Evolutionary conservation across 2,888 invertebrate genomes (phyloP).

Genomic region (Lasioglossum villosulum): DNA sequence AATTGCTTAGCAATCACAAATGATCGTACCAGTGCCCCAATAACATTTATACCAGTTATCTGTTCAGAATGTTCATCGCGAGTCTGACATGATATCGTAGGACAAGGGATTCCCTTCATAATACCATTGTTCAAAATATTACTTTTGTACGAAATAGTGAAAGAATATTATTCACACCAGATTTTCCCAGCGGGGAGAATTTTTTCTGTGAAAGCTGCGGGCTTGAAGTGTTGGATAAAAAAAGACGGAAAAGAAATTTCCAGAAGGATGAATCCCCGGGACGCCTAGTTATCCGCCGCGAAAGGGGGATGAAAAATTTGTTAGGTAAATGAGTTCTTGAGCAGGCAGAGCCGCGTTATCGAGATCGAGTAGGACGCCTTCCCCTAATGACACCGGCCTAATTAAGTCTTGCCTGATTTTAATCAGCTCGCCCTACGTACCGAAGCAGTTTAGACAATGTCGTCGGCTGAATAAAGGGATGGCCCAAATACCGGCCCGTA

Average conservation of each 20-base stretch:
- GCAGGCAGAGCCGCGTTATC: constrained; percentile 55
- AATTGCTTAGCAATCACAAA: too few species aligned
- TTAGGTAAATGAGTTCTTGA: constrained; percentile 61
- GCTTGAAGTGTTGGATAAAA: not conserved
- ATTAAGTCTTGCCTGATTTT: constrained; percentile 61
- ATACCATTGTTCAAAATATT: too few species aligned
- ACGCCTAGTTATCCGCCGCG: constrained; percentile 20
- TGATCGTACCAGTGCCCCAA: too few species aligned
- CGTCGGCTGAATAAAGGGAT: constrained; percentile 36
- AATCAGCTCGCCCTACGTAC: constrained; percentile 45
- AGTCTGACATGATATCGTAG: too few species aligned
- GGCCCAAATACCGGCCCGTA: constrained; percentile 39
- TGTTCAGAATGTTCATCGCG: too few species aligned
- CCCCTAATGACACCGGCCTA: constrained; percentile 55
- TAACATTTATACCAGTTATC: too few species aligned
- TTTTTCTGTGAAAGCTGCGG: not conserved
- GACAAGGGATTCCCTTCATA: too few species aligned
- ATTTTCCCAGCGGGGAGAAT: not conserved
- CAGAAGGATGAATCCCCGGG: constrained; percentile 21
- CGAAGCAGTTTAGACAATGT: constrained; percentile 56
- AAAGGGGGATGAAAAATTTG: constrained; percentile 39
- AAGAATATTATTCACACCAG: not conserved
- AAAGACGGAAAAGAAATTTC: constrained; percentile 24
- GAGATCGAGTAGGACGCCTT: constrained; percentile 53
- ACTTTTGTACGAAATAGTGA: not conserved